Base-by-base conservation (phyloP, 2,888 invertebrate species). In the Eudemis profundana region DNA sequence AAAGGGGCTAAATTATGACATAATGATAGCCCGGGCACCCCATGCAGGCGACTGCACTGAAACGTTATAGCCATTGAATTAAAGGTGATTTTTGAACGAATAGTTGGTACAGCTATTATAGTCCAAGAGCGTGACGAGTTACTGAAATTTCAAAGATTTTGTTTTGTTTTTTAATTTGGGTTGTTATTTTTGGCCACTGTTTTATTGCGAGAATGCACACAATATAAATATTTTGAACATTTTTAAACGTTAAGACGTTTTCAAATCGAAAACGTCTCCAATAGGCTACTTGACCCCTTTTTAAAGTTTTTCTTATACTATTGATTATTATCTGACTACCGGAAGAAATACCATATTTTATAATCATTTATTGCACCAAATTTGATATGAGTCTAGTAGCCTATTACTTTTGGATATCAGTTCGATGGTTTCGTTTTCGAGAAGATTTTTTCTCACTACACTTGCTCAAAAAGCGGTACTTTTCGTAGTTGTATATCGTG, bases 1-100 rank as follows among this genome's bases (percentile, higher is more conserved):
- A 78, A 78, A 82, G 84, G 86, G 87, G 82, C 81, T 82, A 79
- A 83, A 82, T 84, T 80, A 85, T 89, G 87, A 89, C 86, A 88
- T 86, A 86, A 86, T 83, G 77, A 81, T 79, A 81, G 76, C 79
- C 60, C 74, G 70, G 73, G 72, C 78, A 83, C 83, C 85, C 86
- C 78, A 54, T 36, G 47, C 29, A 33, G 56, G 49, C 14, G 27
- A 21, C 29, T 27, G 27, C 36, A 36, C 3, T 23, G 42, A 27
- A 3, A 57, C 51, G 38, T 50, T 66, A 61, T 44, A 1, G 0
- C n/a, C n/a, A 38, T 56, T 1, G 38, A 0, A 1, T 51, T 78
- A 82, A 66, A 72, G 75, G 65, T 68, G 63, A 64, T 68, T 72
- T 72, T 79, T 44, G 65, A 69, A 47, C 72, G 71, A n/a, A 67